Evolutionary conservation across 2,113 vertebrate species (phyloP), one percentile per base, ranked within the genome.

Genomic region (Carassius carassius): DNA sequence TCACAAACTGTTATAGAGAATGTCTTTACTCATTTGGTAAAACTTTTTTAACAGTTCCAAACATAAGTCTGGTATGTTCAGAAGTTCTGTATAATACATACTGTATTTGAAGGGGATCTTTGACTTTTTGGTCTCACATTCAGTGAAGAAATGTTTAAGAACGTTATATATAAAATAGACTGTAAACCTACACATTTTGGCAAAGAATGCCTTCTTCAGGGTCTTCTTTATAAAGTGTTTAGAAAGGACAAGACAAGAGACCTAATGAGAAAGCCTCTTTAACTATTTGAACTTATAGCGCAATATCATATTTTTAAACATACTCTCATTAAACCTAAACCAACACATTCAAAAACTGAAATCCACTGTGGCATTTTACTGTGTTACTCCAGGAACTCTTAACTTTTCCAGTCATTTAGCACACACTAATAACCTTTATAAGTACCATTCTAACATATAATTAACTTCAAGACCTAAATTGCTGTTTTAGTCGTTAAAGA

Each of bases 401-500:
- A 78, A 44, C 73, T 51, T 70, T 84, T 58, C 19, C n/a, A 51
- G 67, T 77, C 65, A 81, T 67, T 7, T 29, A 76, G 73, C 72
- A 60, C 62, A 74, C 60, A 49, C 60, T 70, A 84, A 77, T 49
- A 47, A 25, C 49, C 73, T 72, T 81, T 76, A 21, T 47, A 84
- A 87, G 60, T 19, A 63, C 21, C 79, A 56, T 19, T 72, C 41
- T 6, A 63, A 80, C 74, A 37, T 72, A 41, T 35, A 75, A 82
- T 77, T 84, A 70, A 37, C 75, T 74, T 62, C 32, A 25, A 78
- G 75, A 69, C 7, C 21, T 79, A 85, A 85, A 81, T 81, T 63
- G 77, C 77, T 80, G 25, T 85, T 85, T 80, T 73, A 77, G 63
- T 60, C 49, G 13, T 6, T 17, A 65, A 77, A 85, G 63, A 14